Evolutionary conservation across 2,113 vertebrate genomes (phyloP).

Genomic region (Dipodomys ordii): DNA sequence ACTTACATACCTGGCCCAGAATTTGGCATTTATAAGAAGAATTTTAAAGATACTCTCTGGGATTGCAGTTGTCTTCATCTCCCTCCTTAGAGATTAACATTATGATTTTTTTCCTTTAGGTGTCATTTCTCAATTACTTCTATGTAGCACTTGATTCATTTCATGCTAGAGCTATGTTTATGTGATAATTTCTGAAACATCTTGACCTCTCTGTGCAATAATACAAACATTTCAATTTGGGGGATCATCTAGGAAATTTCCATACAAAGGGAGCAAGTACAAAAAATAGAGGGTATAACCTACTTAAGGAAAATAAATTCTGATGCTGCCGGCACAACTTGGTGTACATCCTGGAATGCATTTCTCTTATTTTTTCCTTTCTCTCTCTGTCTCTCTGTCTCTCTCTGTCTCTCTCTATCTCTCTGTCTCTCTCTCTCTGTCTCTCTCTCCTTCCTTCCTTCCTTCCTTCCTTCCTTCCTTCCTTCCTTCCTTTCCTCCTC

Average conservation of each 20-base stretch:
- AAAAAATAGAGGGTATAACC: background rate
- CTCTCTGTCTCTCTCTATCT: too few species aligned
- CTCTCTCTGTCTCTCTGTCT: too few species aligned
- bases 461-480: too few species aligned
- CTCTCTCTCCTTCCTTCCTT: too few species aligned
- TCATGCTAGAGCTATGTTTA: background rate
- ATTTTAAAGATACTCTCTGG: background rate
- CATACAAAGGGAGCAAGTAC: background rate
- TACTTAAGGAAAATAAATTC: constrained; percentile 11
- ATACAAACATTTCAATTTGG: background rate
- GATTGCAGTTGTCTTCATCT: background rate
- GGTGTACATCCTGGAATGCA: background rate
- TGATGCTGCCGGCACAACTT: background rate
- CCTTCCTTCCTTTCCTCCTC: too few species aligned
- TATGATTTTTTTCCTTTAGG: background rate
- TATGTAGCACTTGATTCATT: background rate
- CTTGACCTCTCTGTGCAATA: constrained; percentile 15
- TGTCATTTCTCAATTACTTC: constrained; percentile 32
- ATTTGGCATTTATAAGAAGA: constrained; percentile 25
- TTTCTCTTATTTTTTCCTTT: too few species aligned
- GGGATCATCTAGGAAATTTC: background rate
- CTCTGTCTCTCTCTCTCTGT: too few species aligned
- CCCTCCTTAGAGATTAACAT: constrained; percentile 25
- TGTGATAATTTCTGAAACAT: constrained; percentile 7
- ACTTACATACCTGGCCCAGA: background rate